Base-by-base conservation (phyloP, 1,140 invertebrate species). In the Psilanteris sp. region DNA sequence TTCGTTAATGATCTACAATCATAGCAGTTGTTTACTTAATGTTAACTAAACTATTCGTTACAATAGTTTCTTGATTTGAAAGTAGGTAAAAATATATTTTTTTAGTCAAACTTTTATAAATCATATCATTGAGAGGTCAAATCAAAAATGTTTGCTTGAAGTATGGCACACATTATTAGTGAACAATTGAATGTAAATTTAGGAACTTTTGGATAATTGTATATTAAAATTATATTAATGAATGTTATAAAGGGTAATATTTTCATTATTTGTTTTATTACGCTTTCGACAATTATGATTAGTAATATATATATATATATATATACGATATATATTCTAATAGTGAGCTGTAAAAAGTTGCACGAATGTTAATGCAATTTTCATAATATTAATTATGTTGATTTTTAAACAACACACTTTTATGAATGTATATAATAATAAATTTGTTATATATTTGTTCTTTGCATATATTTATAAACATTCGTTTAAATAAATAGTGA, bases 401-500 rank as follows among this genome's bases (percentile, higher is more conserved):
- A 29, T 34, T 9, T 59, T 44, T 59, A 46, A 16, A 46, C 34
- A 36, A 26, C 14, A 5, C 8, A 44, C 29, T 44, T 26, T 20
- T 34, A 16, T 5, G 41, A 8, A 29, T 37, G 24, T 61, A 4
- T 62, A 34, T 34, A 50, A 50, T 52, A 41, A 50, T 62, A 41
- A 37, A 32, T 50, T 36, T 41, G 9, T 18, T 26, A 11, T 37
- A 16, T 46, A 61, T 34, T 46, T 24, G 18, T 27, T 31, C 15
- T 10, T 54, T n/a, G 16, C 16, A n/a, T n/a, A n/a, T 52, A 9
- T 52, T 44, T 43, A 36, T 27, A 48, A 9, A 50, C 46, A 48
- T 15, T 22, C 26, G n/a, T 64, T 41, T 64, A 52, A 52, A 64
- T 52, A 52, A 64, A 64, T 66, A 66, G 20, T 54, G 4, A 43